phyloP scores from a whole-genome alignment of 2,113 vertebrate species.

The Xenopus tropicalis region UCB_Xtro_10.0 CM004446.2:39113501-39114000 shows the following conservation, averaged over 20 bases:
- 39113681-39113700: conserved; percentile 75
- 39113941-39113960: too few relatives aligned
- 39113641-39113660: conserved; percentile 70
- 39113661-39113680: conserved; percentile 71
- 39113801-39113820: too few relatives aligned
- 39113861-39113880: too few relatives aligned
- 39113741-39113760: conserved; percentile 89
- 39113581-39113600: conserved; percentile 78
- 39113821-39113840: too few relatives aligned
- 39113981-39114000: too few relatives aligned
- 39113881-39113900: too few relatives aligned
- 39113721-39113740: conserved; percentile 89
- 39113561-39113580: conserved; percentile 87
- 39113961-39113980: too few relatives aligned
- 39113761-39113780: conserved; percentile 70
- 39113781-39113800: too few relatives aligned
- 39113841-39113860: too few relatives aligned
- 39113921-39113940: too few relatives aligned
- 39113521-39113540: conserved; percentile 58
- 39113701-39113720: conserved; percentile 71
- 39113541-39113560: conserved; percentile 89
- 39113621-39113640: conserved; percentile 76
- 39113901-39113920: too few relatives aligned
- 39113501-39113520: too few relatives aligned
- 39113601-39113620: conserved; percentile 80